phyloP scores from a whole-genome alignment of 2,888 invertebrate species.

The Euplexia lucipara region DNA sequence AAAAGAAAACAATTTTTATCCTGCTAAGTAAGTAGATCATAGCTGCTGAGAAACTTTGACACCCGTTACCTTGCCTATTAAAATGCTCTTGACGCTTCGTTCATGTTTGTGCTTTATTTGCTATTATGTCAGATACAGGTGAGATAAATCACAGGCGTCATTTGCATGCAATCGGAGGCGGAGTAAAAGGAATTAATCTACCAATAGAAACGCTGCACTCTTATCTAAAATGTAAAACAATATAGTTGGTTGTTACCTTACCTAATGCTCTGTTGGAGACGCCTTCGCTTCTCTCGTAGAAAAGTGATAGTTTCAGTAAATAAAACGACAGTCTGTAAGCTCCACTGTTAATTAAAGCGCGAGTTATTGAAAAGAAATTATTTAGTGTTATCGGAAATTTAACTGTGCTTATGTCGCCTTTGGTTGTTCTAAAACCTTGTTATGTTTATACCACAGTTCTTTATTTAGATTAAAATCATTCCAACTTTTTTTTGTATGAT shows the following conservation, averaged over 20 bases:
- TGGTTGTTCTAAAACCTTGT: slow-evolving; percentile 1
- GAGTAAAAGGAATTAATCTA: neutral
- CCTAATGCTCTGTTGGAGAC: neutral
- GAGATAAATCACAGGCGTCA: slow-evolving; percentile 7
- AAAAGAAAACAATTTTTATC: neutral
- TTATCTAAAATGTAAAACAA: neutral
- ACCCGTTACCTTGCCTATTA: slow-evolving; percentile 17
- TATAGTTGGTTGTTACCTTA: slow-evolving; percentile 10
- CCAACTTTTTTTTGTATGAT: too few species aligned
- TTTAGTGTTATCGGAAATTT: slow-evolving; percentile 10
- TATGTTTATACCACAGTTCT: slow-evolving; percentile 13
- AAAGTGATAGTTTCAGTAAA: slow-evolving; percentile 14
- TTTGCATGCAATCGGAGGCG: slow-evolving; percentile 11
- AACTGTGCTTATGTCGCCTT: slow-evolving; percentile 16
- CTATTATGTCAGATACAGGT: slow-evolving; percentile 9
- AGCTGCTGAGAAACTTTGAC: slow-evolving; percentile 13
- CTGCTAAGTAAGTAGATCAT: neutral
- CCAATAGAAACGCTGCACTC: slow-evolving; percentile 16
- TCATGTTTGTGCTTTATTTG: slow-evolving; percentile 25
- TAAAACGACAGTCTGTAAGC: neutral
- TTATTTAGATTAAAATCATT: slow-evolving; percentile 4
- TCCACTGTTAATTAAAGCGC: neutral
- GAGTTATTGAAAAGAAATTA: slow-evolving; percentile 1
- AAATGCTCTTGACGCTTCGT: slow-evolving; percentile 10
- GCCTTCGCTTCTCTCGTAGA: neutral